These are phyloP conservation scores for Mesaphorura yosii DNA, from an alignment of 1,140 invertebrate species.

Conservation along the genomic window DNA sequence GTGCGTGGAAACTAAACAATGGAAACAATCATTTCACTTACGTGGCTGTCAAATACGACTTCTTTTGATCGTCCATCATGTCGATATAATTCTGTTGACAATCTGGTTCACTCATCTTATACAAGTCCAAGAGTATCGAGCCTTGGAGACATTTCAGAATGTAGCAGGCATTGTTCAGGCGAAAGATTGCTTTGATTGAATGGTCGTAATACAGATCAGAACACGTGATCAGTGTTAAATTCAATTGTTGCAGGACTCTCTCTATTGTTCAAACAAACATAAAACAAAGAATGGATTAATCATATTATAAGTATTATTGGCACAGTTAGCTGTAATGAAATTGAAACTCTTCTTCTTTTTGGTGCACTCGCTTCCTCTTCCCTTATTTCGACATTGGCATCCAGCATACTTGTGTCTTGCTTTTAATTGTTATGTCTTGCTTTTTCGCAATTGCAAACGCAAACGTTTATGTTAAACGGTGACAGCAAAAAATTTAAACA, in stretches of 20 bases:
- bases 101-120: conserved; percentile 63
- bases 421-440: no score
- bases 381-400: no score
- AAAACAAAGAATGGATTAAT: conserved; percentile 12
- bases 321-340: no score
- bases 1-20: no score
- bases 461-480: no score
- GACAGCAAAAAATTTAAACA: no score
- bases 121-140: conserved; percentile 66
- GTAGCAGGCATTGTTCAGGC: conserved; percentile 86
- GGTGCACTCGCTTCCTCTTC: no score
- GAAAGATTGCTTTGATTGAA: conserved; percentile 70
- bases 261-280: conserved; percentile 50
- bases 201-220: conserved; percentile 61
- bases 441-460: no score
- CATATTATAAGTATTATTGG: no score
- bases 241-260: conserved; percentile 73
- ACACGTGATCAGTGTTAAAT: conserved; percentile 68
- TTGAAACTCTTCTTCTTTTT: no score
- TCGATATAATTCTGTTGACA: conserved; percentile 67
- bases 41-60: conserved; percentile 47
- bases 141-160: conserved; percentile 76
- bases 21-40: no score
- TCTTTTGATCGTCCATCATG: conserved; percentile 67
- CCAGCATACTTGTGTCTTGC: no score